Conservation (phyloP, 1,140 invertebrate species). For the Propsilocerus akamusi region DNA sequence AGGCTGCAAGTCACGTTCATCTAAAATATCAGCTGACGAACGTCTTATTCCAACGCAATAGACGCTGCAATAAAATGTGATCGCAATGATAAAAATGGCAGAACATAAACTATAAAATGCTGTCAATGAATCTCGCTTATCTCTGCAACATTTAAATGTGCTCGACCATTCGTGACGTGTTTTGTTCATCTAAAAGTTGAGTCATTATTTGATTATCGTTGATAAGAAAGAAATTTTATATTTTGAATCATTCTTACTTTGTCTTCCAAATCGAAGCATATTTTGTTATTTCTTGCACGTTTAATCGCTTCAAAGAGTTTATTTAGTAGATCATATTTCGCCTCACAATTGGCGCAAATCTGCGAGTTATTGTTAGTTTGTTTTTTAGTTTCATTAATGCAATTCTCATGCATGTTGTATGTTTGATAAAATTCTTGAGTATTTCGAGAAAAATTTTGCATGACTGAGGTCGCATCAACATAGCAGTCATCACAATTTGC, state of each 20-base stretch:
- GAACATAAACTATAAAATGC: not conserved
- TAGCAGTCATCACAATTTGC: not conserved
- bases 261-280: not conserved
- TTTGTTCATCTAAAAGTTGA: not conserved
- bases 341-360: not conserved
- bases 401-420: not conserved
- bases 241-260: not conserved
- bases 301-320: not conserved
- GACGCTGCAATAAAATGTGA: not conserved
- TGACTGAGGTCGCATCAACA: not conserved
- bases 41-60: not conserved
- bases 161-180: not conserved
- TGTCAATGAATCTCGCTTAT: not conserved
- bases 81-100: not conserved
- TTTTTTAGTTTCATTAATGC: not conserved
- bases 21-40: not conserved
- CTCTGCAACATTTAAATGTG: not conserved
- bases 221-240: too few relatives aligned
- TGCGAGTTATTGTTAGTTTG: not conserved
- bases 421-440: not conserved
- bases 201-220: too few relatives aligned
- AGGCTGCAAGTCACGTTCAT: not conserved
- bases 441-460: not conserved
- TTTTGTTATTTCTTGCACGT: not conserved
- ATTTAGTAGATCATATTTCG: not conserved